Base-by-base conservation (phyloP, 2,888 invertebrate species). In the Athalia cordata region DNA sequence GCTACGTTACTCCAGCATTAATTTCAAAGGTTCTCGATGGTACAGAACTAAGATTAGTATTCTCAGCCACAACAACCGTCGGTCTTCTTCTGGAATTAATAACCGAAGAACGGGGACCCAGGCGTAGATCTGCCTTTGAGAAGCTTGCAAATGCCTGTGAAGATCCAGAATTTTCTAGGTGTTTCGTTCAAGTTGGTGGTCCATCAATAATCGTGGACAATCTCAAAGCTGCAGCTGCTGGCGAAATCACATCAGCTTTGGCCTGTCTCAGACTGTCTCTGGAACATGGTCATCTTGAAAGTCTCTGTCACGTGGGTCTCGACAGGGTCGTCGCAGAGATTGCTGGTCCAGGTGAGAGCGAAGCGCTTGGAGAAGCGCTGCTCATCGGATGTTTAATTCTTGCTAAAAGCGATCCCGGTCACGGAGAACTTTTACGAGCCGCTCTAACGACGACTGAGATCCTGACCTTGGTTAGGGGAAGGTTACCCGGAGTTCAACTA, bases 221-320 rank as follows among this genome's bases (percentile, higher is more conserved):
- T 43, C 13, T 78, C n/a, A 62, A 62, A 72, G 61, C 64, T 43
- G 72, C 74, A 4, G 64, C 55, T 4, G 57, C 78, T 5, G 64
- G 55, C 0, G 78, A 78, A 47, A 74, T 64, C 49, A 65, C 78
- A n/a, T 72, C 78, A 9, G 78, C 70, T 11, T 15, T 78, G 57
- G 78, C 78, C 6, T 78, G 78, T 57, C 65, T 78, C 7, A 78
- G 78, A 65, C 74, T 78, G n/a, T 74, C 74, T n/a, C 74, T 78
- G 78, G 74, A 74, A 64, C 74, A 78, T 55, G 78, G 78, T 11
- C 47, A 64, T n/a, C 72, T 78, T 9, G 72, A 78, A 50, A 13
- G 50, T n/a, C 62, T 78, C 11, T 64, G 78, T 47, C 64, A 72
- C 49, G 64, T 78, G 4, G 62, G 78, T 55, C 13, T 78, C 4